These are phyloP conservation scores for Electrona antarctica DNA, from an alignment of 2,113 vertebrate genomes.

Conservation along the genomic window DNA sequence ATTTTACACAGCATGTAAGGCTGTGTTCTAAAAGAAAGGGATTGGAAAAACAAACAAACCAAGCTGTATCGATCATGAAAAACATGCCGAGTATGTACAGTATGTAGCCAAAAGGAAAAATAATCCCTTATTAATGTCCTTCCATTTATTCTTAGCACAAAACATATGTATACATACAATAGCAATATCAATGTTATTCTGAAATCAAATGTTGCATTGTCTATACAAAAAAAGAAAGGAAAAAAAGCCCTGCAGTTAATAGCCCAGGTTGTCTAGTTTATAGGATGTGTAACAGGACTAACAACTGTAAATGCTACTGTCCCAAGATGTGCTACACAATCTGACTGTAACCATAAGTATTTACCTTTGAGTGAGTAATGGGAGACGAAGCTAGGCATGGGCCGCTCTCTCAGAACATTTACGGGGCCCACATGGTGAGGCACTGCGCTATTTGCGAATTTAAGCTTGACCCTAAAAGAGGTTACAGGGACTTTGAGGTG, in stretches of 20 bases:
- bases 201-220: too few species aligned
- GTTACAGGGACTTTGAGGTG: conserved; percentile 52
- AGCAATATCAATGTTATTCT: too few species aligned
- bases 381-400: conserved; percentile 42
- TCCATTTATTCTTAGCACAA: too few species aligned
- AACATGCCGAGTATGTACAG: too few species aligned
- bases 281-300: background rate
- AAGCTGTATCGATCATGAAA: too few species aligned
- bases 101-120: too few species aligned
- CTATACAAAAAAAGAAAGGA: too few species aligned
- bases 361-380: conserved; percentile 14
- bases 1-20: too few species aligned
- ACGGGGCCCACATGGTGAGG: conserved; percentile 61
- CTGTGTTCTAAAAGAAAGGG: too few species aligned
- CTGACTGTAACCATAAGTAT: background rate
- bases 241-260: background rate
- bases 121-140: too few species aligned
- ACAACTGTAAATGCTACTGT: background rate
- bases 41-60: too few species aligned
- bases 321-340: background rate
- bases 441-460: conserved; percentile 48
- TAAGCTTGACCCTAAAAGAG: conserved; percentile 53
- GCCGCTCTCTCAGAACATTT: conserved; percentile 38
- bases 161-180: too few species aligned
- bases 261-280: background rate